phyloP scores from a whole-genome alignment of 2,888 invertebrate species.

The Sphaerophoria taeniata region DNA sequence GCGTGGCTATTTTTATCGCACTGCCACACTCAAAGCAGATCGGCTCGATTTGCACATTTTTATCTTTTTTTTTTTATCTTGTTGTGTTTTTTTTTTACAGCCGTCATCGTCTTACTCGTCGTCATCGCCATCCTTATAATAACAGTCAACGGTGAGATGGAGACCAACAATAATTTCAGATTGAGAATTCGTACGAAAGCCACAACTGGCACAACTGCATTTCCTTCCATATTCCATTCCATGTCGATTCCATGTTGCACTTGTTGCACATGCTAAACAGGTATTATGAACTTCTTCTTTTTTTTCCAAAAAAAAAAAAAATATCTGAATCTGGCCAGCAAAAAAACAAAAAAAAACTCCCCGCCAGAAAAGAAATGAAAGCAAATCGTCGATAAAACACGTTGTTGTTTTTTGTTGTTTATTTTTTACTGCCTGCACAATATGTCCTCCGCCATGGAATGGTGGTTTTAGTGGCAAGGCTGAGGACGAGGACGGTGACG shows the following conservation, averaged over 20 bases:
- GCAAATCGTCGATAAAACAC: constrained; percentile 19
- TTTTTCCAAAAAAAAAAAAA: constrained; percentile 32
- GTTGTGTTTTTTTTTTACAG: not conserved
- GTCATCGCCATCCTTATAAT: constrained; percentile 7
- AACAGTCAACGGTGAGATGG: constrained; percentile 6
- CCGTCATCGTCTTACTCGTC: constrained; percentile 33
- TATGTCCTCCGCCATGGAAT: constrained; percentile 57
- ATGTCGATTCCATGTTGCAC: constrained; percentile 68
- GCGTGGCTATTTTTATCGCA: constrained; percentile 72
- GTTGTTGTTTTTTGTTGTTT: constrained; percentile 11
- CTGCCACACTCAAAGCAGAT: constrained; percentile 52
- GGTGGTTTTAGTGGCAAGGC: constrained; percentile 43
- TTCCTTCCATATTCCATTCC: constrained; percentile 59
- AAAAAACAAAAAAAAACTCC: constrained; percentile 9
- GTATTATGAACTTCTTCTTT: constrained; percentile 51
- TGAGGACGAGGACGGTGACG: constrained; percentile 51
- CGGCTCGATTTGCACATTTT: constrained; percentile 49
- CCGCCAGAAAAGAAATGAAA: constrained; percentile 32
- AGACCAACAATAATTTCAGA: not conserved
- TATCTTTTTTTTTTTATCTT: constrained; percentile 24
- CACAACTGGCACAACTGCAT: constrained; percentile 69
- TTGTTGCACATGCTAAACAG: constrained; percentile 74
- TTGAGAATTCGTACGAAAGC: constrained; percentile 28
- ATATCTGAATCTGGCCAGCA: constrained; percentile 56
- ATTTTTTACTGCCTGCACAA: constrained; percentile 53